Evolutionary conservation across 2,113 vertebrate species (phyloP).

Genomic region (Peucedramus taeniatus): DNA sequence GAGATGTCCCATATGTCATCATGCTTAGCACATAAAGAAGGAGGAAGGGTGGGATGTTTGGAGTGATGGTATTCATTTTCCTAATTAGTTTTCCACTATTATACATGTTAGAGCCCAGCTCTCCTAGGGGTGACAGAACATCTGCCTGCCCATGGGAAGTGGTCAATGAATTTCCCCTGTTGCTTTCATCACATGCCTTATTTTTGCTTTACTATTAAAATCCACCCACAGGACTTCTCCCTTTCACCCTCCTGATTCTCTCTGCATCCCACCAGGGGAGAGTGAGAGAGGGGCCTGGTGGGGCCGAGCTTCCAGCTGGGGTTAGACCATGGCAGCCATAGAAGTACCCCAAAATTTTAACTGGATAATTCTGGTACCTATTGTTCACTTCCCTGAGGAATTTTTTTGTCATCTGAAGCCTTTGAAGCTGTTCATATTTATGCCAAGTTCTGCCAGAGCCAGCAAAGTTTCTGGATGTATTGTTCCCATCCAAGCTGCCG

Average conservation of each 20-base stretch:
- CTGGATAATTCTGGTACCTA: neutral
- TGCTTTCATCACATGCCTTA: neutral
- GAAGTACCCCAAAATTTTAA: neutral
- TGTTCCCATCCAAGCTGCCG: neutral
- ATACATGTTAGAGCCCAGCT: accelerated
- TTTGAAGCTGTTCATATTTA: neutral
- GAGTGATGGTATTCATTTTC: accelerated
- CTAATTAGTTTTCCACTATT: accelerated
- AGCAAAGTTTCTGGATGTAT: neutral
- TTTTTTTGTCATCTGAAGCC: neutral
- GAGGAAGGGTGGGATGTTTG: accelerated
- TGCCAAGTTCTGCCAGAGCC: neutral
- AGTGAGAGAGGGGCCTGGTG: accelerated
- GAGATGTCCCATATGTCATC: accelerated
- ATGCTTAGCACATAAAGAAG: neutral
- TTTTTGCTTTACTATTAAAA: neutral
- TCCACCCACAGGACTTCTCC: neutral
- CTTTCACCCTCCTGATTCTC: neutral
- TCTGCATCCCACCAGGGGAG: accelerated
- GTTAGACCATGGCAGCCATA: neutral
- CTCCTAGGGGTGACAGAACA: neutral
- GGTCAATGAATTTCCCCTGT: neutral
- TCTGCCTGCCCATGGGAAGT: neutral
- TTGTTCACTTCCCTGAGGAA: neutral
- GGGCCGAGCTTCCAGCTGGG: neutral